Conservation (phyloP, 30 jellyfish, hydroid and myxozoan genomes). For the Pseudorhiza aurosa region DNA sequence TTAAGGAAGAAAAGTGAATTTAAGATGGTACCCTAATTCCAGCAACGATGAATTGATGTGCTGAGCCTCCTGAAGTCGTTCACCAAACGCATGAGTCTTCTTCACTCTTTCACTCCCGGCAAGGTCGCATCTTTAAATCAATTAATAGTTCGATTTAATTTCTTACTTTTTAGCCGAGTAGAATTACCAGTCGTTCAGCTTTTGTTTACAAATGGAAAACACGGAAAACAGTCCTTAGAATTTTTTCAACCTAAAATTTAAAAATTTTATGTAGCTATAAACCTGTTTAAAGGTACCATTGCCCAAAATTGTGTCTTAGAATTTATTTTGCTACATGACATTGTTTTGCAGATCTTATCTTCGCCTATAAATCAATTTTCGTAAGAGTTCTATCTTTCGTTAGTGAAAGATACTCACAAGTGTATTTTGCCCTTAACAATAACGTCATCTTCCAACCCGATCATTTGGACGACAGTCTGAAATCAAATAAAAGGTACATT, state of each 20-base stretch:
- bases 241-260: not conserved
- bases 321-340: too few relatives aligned
- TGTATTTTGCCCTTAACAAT: conserved; percentile 93
- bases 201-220: not conserved
- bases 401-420: conserved; percentile 61
- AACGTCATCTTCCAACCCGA: conserved; percentile 88
- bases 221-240: not conserved
- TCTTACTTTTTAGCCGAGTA: too few relatives aligned
- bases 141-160: too few relatives aligned
- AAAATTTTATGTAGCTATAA: too few relatives aligned
- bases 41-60: conserved; percentile 93
- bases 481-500: not conserved
- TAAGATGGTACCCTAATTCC: conserved; percentile 95
- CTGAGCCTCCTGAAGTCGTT: conserved; percentile 93
- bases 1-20: too few relatives aligned
- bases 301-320: too few relatives aligned
- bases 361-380: too few relatives aligned
- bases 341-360: too few relatives aligned
- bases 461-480: conserved; percentile 53
- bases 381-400: too few relatives aligned
- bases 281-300: too few relatives aligned
- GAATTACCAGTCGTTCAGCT: too few relatives aligned
- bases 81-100: conserved; percentile 94
- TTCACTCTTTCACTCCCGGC: conserved; percentile 99
- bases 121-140: conserved; percentile 83